These are phyloP conservation scores for Plebejus argus DNA, from an alignment of 2,888 invertebrate species.

Conservation along the genomic window DNA sequence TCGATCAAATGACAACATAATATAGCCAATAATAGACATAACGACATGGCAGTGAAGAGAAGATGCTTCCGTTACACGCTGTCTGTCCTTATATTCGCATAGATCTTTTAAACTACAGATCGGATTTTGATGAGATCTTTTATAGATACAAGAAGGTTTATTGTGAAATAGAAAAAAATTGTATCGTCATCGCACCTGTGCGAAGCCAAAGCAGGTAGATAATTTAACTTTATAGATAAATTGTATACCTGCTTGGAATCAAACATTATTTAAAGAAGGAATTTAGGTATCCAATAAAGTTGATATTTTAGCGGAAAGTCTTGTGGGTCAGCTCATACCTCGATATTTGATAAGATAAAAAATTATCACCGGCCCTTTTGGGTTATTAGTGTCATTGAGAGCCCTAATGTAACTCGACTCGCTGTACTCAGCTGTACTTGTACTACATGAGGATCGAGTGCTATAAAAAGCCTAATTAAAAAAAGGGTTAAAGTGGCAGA, in stretches of 20 bases:
- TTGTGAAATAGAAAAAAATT: too few species aligned
- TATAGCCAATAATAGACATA: too few species aligned
- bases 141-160: too few species aligned
- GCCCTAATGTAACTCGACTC: not conserved
- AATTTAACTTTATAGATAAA: not conserved
- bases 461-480: not conserved
- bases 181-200: too few species aligned
- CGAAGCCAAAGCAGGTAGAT: too few species aligned
- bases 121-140: too few species aligned
- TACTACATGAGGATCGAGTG: not conserved
- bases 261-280: not conserved
- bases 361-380: slow-evolving; percentile 8
- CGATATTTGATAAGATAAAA: slow-evolving; percentile 28
- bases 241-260: not conserved
- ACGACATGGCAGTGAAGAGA: too few species aligned
- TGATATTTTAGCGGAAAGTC: not conserved
- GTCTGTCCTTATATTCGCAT: too few species aligned
- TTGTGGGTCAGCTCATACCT: not conserved
- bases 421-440: not conserved
- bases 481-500: not conserved
- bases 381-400: slow-evolving; percentile 8
- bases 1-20: too few species aligned
- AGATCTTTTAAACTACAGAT: too few species aligned
- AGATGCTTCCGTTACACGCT: too few species aligned
- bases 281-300: not conserved